Evolutionary conservation across 2,113 vertebrate species (phyloP), one percentile per base, ranked within the genome.

Genomic region (Hypanus sabinus): DNA sequence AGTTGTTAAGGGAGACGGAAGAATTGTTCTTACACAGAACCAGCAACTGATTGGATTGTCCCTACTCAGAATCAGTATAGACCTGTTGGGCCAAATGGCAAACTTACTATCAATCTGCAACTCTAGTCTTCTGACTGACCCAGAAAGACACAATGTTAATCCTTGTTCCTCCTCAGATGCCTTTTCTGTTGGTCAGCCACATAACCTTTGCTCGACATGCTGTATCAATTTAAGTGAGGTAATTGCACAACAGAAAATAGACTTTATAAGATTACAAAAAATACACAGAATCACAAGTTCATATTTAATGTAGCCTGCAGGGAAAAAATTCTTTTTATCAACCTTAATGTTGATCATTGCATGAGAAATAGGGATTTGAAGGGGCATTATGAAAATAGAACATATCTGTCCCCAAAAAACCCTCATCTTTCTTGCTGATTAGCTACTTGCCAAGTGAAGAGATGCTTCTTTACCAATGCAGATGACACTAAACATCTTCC

Each of bases 281-380:
- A 9, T 62, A 68, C 0, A 9, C 18, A 36, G 33, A 68, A 36
- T 70, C 20, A 22, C 18, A 2, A 91, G 33, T 33, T 65, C 6
- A 36, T 70, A 68, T 62, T 38, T 91, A 91, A 38, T 60, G 20
- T n/a, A 22, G 62, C 30, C 30, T 36, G 20, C 6, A 0, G 57
- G 62, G 12, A 65, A 65, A n/a, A 65, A 9, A 60, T 60, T 88
- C 65, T 30, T 91, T 90, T 36, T 70, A 18, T 70, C 36, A 27
- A 62, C 57, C 36, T 70, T 91, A 33, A n/a, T 38, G 88, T 91
- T 70, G 88, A 91, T 62, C 62, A 70, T 70, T 70, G 62, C 88
- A 91, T 36, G 88, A 91, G 62, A 91, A 91, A 91, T 91, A 91
- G 88, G 88, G 88, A 91, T 91, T 91, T 91, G 60, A 36, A 91